phyloP scores from a whole-genome alignment of 2,113 vertebrate species.

The Tachycineta bicolor region DNA sequence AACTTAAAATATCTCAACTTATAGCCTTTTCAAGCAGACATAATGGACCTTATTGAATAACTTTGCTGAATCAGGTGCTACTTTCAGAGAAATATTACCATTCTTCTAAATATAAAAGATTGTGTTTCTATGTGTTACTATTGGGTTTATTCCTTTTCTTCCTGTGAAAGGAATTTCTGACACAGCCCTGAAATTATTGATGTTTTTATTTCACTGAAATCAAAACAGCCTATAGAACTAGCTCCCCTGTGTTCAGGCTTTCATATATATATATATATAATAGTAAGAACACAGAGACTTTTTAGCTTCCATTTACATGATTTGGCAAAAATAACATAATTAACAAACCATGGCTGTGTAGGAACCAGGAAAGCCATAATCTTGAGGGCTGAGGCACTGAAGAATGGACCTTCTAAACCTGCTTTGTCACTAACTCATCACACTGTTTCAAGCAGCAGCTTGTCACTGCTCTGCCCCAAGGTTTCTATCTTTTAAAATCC shows the following conservation, averaged over 20 bases:
- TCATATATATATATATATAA: not conserved
- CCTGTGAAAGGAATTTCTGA: not conserved
- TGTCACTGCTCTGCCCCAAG: not conserved
- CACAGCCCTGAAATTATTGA: not conserved
- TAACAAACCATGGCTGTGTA: not conserved
- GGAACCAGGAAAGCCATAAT: not conserved
- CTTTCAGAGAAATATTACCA: constrained; percentile 27
- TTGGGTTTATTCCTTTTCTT: not conserved
- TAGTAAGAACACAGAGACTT: not conserved
- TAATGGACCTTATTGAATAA: constrained; percentile 66
- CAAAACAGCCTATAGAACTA: not conserved
- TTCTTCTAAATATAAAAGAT: constrained; percentile 34
- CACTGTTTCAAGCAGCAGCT: not conserved
- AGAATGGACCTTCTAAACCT: not conserved
- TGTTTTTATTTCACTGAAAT: not conserved
- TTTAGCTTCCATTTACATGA: not conserved
- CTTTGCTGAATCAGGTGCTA: constrained; percentile 60
- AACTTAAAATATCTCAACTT: constrained; percentile 55
- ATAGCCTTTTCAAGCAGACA: constrained; percentile 44
- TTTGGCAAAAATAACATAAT: not conserved
- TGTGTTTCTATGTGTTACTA: not conserved
- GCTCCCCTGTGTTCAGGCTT: not conserved
- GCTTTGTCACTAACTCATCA: not conserved
- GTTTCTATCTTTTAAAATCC: not conserved
- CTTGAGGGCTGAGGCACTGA: not conserved